phyloP scores from a whole-genome alignment of 2,888 invertebrate genomes.

The Acrobasis consociella region DNA sequence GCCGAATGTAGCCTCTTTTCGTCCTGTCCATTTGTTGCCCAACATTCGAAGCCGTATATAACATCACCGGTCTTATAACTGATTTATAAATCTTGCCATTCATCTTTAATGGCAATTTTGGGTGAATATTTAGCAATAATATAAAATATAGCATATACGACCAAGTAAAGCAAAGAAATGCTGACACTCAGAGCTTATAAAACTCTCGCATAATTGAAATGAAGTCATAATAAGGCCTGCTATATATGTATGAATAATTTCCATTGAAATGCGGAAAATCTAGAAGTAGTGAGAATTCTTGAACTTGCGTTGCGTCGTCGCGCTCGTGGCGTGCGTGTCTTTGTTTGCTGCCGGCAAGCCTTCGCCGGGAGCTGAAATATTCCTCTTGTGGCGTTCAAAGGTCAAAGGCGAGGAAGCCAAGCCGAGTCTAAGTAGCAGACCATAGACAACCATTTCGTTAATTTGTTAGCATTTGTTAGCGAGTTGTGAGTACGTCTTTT shows the following conservation, averaged over 20 bases:
- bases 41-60: too few relatives aligned
- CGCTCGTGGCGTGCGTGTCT: background rate
- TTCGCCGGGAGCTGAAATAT: background rate
- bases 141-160: too few relatives aligned
- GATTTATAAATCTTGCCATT: too few relatives aligned
- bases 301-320: background rate
- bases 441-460: too few relatives aligned
- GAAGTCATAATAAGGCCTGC: background rate
- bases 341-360: background rate
- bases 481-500: too few relatives aligned
- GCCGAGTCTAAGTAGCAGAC: background rate
- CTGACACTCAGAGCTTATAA: background rate
- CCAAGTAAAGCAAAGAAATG: background rate
- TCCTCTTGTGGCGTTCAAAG: conserved; percentile 4
- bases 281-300: background rate
- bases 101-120: too few relatives aligned
- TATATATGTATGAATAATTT: background rate
- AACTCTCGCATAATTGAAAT: background rate
- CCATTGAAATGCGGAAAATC: conserved; percentile 8
- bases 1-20: too few relatives aligned
- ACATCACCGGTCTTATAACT: too few relatives aligned
- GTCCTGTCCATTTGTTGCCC: too few relatives aligned
- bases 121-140: too few relatives aligned
- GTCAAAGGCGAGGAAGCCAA: background rate
- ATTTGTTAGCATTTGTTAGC: too few relatives aligned